These are phyloP conservation scores for Dendrocincla fuliginosa DNA, from an alignment of 2,797 vertebrate genomes.

Conservation along the genomic window DNA sequence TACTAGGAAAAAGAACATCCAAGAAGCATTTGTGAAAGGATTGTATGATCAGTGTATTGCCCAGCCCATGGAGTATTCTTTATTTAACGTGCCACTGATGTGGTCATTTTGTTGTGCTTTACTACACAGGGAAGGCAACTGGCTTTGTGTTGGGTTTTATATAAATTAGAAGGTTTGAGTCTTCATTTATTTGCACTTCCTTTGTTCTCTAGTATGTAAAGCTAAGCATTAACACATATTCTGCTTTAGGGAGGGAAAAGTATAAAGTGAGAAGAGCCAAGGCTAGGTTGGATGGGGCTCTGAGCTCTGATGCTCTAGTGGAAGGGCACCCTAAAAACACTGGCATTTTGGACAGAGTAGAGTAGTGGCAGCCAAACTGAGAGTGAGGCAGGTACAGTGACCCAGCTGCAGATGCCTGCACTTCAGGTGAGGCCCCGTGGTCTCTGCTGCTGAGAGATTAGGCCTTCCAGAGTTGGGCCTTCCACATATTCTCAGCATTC, in stretches of 20 bases:
- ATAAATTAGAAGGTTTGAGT: background rate
- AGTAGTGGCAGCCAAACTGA: accelerated
- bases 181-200: background rate
- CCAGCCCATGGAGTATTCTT: background rate
- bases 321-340: accelerated
- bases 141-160: background rate
- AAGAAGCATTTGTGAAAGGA: background rate
- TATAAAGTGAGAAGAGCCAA: background rate
- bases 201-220: background rate
- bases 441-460: background rate
- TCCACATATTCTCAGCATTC: background rate
- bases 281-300: accelerated
- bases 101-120: background rate
- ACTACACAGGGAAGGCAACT: background rate
- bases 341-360: background rate
- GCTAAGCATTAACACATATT: background rate
- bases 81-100: background rate
- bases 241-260: accelerated
- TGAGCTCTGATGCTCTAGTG: background rate
- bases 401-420: background rate
- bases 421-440: background rate
- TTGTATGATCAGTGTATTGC: accelerated
- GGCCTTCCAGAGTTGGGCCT: background rate
- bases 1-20: accelerated
- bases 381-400: background rate